Evolutionary conservation across 2,113 vertebrate genomes (phyloP), one percentile per base, ranked within the genome.

Genomic region (Zapus hudsonius): DNA sequence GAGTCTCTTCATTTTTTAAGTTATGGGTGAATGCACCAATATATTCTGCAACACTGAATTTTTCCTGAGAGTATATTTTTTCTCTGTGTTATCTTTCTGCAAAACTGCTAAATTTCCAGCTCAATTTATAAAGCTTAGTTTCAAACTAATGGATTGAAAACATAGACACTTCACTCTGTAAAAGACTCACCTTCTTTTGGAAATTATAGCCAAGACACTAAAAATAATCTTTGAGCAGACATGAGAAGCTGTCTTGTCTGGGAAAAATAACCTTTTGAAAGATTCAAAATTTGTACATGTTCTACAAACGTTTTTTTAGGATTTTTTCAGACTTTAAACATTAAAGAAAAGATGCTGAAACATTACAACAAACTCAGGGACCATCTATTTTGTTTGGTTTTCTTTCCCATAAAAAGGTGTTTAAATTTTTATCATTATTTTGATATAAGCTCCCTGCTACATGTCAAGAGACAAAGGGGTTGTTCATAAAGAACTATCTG

Each of bases 301-400:
- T 89, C 20, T 66, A 63, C 72, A 52, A 59, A 42, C n/a, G n/a
- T n/a, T n/a, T n/a, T 1, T 22, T 63, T 19, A 69, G 20, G 79
- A 78, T 80, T 44, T 1, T 11, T 87, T 89, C 55, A 52, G 33
- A 72, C 36, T 87, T 79, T 55, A 95, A 84, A 22, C 2, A 33
- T 27, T 75, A 74, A 78, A 86, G 10, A 84, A 93, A 89, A 82
- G 31, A 9, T 84, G 55, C 80, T 84, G 31, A 89, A 87, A 94
- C 84, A 2, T 87, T 69, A n/a, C 5, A 79, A 29, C 11, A 15
- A 85, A 69, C 7, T 1, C 55, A 66, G 17, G 6, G 17, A 1
- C 20, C 7, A 63, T 44, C 7, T n/a, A 2, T 44, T 92, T 74
- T 72, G 10, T 23, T 83, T 70, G 59, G 33, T 64, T 33, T 85